Evolutionary conservation across 2,113 vertebrate genomes (phyloP), one percentile per base, ranked within the genome.

Genomic region (Scartelaos histophorus): DNA sequence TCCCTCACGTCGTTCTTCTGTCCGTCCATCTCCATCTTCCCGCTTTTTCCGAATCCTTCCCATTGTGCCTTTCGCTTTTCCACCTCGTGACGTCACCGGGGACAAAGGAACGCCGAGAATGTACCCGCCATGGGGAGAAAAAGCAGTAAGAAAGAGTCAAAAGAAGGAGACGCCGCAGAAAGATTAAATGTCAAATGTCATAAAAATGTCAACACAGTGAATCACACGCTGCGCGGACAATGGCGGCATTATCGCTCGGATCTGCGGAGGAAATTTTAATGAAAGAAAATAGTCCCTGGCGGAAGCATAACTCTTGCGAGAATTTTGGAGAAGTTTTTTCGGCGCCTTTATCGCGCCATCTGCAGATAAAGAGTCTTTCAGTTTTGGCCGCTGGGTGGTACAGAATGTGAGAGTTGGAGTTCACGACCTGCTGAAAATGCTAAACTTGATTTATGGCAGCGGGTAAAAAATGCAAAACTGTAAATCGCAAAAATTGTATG

Each of bases 61-160:
- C 81, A 84, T 92, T 85, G 72, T 82, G 82, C 78, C 87, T 89
- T 88, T 92, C 89, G 88, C 43, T 34, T 80, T 83, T 84, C 88
- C 87, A 76, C 87, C 89, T 78, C 91, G 89, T 91, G 90, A 91
- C 93, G 88, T 92, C 87, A 92, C 86, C 74, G 66, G 78, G 84
- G 85, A 92, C 84, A 88, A 91, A 90, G 87, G 72, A 73, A 75
- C 38, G 83, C 88, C 84, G 87, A 87, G 89, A 90, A 91, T 91
- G 90, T 82, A 80, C 82, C 78, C 82, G 51, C 86, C 75, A 65
- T 76, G 76, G 67, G 81, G 70, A 69, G 47, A 65, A 19, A 47
- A 74, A 58, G 15, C 65, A 43, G 16, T 69, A 71, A 75, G 74
- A 79, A 81, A 71, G 75, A 83, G 76, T 84, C 70, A 74, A 70